Evolutionary conservation across 2,113 vertebrate genomes (phyloP).

Genomic region (Sigmodon hispidus): DNA sequence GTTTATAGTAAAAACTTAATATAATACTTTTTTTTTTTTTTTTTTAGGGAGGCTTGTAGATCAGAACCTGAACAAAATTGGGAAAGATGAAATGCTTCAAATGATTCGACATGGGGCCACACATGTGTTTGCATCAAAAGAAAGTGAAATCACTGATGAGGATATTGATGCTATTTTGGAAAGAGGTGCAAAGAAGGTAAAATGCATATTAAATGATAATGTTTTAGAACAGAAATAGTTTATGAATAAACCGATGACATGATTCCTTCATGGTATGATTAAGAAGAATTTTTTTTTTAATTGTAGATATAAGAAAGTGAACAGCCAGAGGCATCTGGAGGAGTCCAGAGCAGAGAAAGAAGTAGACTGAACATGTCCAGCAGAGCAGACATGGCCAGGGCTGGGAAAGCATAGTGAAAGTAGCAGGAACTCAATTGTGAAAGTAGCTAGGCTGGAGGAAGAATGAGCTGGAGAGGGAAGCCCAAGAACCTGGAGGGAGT

Average conservation of each 20-base stretch:
- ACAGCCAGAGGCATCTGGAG: not conserved
- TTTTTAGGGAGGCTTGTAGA: slow-evolving; percentile 94
- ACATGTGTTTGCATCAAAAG: slow-evolving; percentile 98
- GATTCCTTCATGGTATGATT: not conserved
- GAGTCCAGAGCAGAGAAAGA: not conserved
- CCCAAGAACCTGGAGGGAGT: not conserved
- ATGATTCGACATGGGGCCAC: slow-evolving; percentile 99
- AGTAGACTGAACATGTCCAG: not conserved
- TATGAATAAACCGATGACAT: not conserved
- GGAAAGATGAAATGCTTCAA: slow-evolving; percentile 99
- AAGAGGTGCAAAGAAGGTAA: slow-evolving; percentile 96
- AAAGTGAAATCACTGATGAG: slow-evolving; percentile 98
- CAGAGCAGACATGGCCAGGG: not conserved
- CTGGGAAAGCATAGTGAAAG: not conserved
- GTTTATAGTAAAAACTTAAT: slow-evolving; percentile 3
- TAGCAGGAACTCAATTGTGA: not conserved
- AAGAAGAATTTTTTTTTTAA: not conserved
- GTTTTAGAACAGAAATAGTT: not conserved
- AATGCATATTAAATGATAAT: not conserved
- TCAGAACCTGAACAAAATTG: slow-evolving; percentile 97
- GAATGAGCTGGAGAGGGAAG: not conserved
- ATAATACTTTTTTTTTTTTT: slow-evolving; percentile 6
- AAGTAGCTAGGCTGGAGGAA: not conserved
- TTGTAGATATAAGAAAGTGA: not conserved
- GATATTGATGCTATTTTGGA: slow-evolving; percentile 97